phyloP scores from a whole-genome alignment of 2,113 vertebrate genomes.

The Sebastes fasciatus region DNA sequence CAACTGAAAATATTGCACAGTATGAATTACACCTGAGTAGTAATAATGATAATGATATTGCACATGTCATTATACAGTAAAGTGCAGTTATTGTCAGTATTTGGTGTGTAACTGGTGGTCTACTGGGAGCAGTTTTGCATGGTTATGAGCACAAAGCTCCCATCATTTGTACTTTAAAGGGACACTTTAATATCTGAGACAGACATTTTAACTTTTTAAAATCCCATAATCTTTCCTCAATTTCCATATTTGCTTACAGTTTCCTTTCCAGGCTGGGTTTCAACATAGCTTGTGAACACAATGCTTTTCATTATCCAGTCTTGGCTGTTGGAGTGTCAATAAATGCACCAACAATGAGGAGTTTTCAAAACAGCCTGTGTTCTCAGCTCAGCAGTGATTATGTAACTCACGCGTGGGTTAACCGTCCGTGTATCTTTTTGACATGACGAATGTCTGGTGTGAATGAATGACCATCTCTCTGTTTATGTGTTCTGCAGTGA shows the following conservation, averaged over 20 bases:
- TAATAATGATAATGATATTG: no score
- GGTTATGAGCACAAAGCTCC: not conserved
- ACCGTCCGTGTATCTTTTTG: not conserved
- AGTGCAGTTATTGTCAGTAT: no score
- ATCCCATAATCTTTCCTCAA: not conserved
- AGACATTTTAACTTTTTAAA: not conserved
- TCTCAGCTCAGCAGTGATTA: not conserved
- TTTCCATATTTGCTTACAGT: not conserved
- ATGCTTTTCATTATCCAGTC: not conserved
- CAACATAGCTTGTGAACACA: not conserved
- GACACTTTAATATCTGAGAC: not conserved
- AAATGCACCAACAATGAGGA: not conserved
- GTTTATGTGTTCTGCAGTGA: conserved; percentile 86
- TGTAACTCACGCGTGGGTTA: conserved; percentile 17
- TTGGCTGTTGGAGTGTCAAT: not conserved
- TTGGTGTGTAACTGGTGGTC: no score
- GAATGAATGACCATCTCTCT: conserved; percentile 46
- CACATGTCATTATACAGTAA: no score
- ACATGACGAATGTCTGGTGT: conserved; percentile 50
- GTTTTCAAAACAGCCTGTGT: conserved; percentile 27
- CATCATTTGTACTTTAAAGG: not conserved
- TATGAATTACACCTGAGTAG: no score
- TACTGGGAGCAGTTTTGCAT: not conserved
- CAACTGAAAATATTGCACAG: no score
- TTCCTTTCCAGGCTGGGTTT: not conserved